Conservation (phyloP, 2,888 invertebrate genomes). For the Ophion ventricosus region DNA sequence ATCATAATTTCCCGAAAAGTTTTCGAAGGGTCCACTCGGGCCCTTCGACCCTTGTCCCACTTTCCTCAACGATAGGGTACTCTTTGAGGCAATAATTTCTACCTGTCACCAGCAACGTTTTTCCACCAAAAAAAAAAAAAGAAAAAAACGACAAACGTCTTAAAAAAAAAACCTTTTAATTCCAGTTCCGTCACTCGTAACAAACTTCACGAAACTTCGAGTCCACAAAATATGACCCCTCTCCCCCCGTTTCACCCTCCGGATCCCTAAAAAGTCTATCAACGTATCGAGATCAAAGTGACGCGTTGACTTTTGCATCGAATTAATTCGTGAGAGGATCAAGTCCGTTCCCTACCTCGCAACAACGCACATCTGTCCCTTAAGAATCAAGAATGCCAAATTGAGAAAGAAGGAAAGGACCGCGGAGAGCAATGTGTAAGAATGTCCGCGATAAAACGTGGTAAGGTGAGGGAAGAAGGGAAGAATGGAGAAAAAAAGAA, state of each 20-base stretch:
- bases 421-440: slow-evolving; percentile 25
- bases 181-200: slow-evolving; percentile 52
- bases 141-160: slow-evolving; percentile 3
- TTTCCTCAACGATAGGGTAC: background rate
- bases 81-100: slow-evolving; percentile 2
- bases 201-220: background rate
- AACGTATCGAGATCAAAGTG: slow-evolving; percentile 11
- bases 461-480: slow-evolving; percentile 23
- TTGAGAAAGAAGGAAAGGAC: slow-evolving; percentile 35
- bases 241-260: background rate
- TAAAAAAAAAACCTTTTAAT: slow-evolving; percentile 46
- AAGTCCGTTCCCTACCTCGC: background rate
- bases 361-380: slow-evolving; percentile 44
- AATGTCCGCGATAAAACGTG: slow-evolving; percentile 10
- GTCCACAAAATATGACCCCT: background rate
- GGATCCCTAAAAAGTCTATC: background rate
- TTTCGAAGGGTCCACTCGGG: background rate
- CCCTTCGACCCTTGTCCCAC: slow-evolving; percentile 42
- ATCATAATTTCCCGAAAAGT: slow-evolving; percentile 49
- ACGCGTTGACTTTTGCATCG: slow-evolving; percentile 10
- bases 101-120: slow-evolving; percentile 13
- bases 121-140: slow-evolving; percentile 21
- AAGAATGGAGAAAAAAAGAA: slow-evolving; percentile 31
- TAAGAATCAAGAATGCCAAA: slow-evolving; percentile 10
- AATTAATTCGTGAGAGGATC: slow-evolving; percentile 20